These are phyloP conservation scores for Atractosteus spatula DNA, from an alignment of 2,113 vertebrate genomes.

Conservation along the genomic window DNA sequence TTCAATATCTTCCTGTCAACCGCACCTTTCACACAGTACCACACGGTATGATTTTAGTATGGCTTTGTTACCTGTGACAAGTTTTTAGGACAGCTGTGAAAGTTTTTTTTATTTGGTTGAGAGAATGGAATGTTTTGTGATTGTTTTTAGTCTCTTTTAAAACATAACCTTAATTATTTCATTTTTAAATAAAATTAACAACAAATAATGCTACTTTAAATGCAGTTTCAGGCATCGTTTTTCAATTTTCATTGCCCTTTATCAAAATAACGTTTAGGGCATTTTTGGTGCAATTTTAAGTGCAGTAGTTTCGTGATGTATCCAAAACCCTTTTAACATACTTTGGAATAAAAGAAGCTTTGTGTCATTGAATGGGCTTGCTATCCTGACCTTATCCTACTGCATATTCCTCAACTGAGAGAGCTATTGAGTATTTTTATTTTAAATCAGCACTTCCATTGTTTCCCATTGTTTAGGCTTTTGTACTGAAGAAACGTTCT, in stretches of 20 bases:
- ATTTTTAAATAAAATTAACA: too few species aligned
- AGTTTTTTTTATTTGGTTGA: background rate
- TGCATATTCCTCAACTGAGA: constrained; percentile 25
- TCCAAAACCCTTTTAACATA: constrained; percentile 5
- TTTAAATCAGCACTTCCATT: constrained; percentile 34
- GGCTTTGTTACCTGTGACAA: background rate
- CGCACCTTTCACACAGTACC: too few species aligned
- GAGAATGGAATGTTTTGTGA: background rate
- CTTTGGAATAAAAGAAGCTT: constrained; percentile 13
- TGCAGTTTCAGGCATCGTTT: background rate
- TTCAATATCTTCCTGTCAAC: background rate
- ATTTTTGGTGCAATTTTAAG: constrained; percentile 4
- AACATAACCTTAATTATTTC: too few species aligned
- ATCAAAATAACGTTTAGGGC: too few species aligned
- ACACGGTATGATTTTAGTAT: background rate
- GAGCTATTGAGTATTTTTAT: constrained; percentile 26
- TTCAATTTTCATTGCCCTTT: constrained; percentile 13
- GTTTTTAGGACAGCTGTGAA: background rate
- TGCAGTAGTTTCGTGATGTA: background rate
- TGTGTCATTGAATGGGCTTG: constrained; percentile 27
- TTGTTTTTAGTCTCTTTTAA: constrained; percentile 5
- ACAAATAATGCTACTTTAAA: too few species aligned
- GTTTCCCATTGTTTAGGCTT: constrained; percentile 32
- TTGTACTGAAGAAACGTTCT: constrained; percentile 26
- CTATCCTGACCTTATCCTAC: constrained; percentile 24